phyloP scores from a whole-genome alignment of 92 coral and sea anemone genomes.

The Micromussa lordhowensis region DNA sequence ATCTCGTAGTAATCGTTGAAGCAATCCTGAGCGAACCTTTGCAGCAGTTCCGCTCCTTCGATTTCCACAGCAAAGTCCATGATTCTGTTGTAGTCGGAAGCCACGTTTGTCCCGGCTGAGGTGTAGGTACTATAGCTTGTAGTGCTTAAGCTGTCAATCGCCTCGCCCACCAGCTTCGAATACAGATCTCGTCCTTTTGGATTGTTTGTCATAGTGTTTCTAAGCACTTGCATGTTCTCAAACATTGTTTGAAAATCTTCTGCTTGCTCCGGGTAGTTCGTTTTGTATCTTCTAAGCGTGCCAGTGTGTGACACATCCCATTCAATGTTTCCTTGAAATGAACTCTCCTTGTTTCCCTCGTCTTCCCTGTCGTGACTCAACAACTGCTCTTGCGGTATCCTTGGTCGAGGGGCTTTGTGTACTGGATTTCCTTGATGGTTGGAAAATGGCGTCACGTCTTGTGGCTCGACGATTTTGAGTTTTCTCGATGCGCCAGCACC shows the following conservation, averaged over 20 bases:
- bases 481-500: slow-evolving; percentile 17
- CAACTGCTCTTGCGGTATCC: neutral
- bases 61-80: slow-evolving; percentile 7
- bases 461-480: neutral
- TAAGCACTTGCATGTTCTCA: neutral
- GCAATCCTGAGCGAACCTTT: slow-evolving; percentile 5
- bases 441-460: too few species aligned
- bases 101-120: neutral
- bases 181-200: neutral
- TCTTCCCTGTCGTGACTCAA: neutral
- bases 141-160: neutral
- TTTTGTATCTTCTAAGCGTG: neutral
- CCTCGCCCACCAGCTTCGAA: neutral
- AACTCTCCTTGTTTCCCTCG: neutral
- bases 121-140: neutral
- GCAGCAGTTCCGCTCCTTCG: slow-evolving; percentile 15
- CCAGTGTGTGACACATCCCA: neutral
- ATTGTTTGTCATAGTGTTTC: neutral
- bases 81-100: neutral
- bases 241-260: neutral
- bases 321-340: neutral
- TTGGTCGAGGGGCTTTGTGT: neutral
- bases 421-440: neutral
- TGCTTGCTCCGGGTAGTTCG: slow-evolving; percentile 1
- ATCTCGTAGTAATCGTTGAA: slow-evolving; percentile 18